A percentile compares a stretch with the other conserved stretches of the same genome.
Evolutionary conservation across 1,140 invertebrate genomes (phyloP).

Genomic region (Helicoverpa zea): DNA sequence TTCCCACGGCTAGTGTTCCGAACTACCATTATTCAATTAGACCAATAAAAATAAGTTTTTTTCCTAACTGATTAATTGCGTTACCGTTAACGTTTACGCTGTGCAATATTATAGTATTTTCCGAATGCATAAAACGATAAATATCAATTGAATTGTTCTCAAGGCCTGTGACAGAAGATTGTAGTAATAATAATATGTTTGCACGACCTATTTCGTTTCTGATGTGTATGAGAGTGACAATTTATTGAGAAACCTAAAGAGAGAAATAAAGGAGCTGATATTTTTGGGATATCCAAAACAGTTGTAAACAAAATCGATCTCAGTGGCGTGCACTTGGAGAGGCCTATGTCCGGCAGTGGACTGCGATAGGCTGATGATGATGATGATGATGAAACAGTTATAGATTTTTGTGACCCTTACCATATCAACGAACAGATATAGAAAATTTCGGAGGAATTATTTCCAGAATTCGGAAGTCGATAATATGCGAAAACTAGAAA

Average conservation of each 20-base stretch:
- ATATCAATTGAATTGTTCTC: slow-evolving; percentile 7
- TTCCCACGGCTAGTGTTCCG: neutral
- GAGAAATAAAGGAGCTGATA: neutral
- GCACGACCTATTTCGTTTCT: neutral
- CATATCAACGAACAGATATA: neutral
- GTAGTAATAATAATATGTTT: neutral
- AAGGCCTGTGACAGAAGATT: neutral
- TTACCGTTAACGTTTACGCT: neutral
- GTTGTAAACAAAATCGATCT: no score
- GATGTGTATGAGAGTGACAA: neutral
- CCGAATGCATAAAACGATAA: neutral
- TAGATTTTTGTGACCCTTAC: neutral
- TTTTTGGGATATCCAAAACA: neutral
- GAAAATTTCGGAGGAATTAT: neutral
- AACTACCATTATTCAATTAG: slow-evolving; percentile 42
- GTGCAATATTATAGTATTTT: neutral
- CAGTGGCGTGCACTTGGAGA: no score
- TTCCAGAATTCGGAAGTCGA: neutral
- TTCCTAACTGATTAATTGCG: slow-evolving; percentile 38
- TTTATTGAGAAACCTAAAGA: neutral
- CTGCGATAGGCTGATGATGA: no score
- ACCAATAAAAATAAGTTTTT: slow-evolving; percentile 30
- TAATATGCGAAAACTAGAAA: no score
- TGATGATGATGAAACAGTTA: no score
- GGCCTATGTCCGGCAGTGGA: no score